Base-by-base conservation (phyloP, 2,113 vertebrate genomes). In the Phalacrocorax aristotelis region DNA sequence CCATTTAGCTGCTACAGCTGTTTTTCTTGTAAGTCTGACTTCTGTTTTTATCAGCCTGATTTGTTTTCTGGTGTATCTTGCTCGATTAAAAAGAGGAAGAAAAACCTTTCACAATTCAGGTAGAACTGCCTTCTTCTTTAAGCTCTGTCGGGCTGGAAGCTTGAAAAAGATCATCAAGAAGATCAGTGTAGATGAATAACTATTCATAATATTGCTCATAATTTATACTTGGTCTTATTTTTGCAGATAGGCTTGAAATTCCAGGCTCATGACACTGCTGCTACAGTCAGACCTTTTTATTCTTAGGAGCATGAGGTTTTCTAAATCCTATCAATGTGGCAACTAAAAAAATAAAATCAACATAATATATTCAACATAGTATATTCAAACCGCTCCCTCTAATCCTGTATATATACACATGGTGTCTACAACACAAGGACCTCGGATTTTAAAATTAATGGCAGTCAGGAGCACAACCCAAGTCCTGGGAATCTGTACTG, bases 1-100 rank as follows among this genome's bases (percentile, higher is more conserved):
- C 95, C 87, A 95, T 97, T 97, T 97, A 95, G 93, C 70, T 93
- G 82, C 54, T 97, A 92, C 92, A 97, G 92, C 89, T 97, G 93
- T 92, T 98, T 97, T 96, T 82, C 93, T 90, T 87, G 79, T 95
- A 95, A 89, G 60, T 76, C 92, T 94, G 93, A 90, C 93, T 96
- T 85, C 92, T 91, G 85, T 83, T 95, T 97, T 83, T 89, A 96
- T 97, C 95, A 96, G 85, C 57, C 77, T 97, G 95, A 97, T 97
- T 97, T 97, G 91, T 97, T 97, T 97, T 82, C 91, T 90, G 89
- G 71, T 92, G 13, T 78, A 93, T 89, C 90, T 91, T 0, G 7
- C 88, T 96, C 97, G 95, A 97, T 97, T 97, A 95, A 91, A 95
- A 92, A 64, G 51, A 93, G 40, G 58, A 80, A 90, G 78, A 95